phyloP scores from a whole-genome alignment of 2,797 vertebrate genomes.

The Pseudochirops cupreus region DNA sequence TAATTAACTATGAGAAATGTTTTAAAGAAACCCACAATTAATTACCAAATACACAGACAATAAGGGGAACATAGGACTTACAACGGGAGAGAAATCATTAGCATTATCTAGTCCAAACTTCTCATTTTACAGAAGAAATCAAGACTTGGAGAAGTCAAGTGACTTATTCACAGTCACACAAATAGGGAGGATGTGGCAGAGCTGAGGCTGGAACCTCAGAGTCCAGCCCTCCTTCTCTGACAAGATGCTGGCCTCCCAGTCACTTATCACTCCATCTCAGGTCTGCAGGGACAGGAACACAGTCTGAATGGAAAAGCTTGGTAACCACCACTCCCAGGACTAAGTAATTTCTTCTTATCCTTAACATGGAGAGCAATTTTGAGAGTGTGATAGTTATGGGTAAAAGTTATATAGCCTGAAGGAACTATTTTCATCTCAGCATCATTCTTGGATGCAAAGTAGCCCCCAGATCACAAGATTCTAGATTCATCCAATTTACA shows the following conservation, averaged over 20 bases:
- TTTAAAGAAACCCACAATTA: background rate
- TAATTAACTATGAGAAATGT: background rate
- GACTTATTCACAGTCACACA: background rate
- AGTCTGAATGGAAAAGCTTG: background rate
- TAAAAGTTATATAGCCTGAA: background rate
- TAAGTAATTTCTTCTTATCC: background rate
- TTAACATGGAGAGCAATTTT: background rate
- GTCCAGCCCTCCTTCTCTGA: background rate
- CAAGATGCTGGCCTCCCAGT: background rate
- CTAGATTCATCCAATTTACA: background rate
- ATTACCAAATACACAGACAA: background rate
- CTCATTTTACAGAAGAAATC: background rate
- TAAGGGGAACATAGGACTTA: background rate
- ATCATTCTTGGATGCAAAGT: background rate
- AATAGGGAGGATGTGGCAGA: background rate
- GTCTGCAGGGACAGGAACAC: background rate
- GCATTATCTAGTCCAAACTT: too few species aligned
- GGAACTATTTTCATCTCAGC: background rate
- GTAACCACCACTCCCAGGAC: background rate
- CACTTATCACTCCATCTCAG: background rate
- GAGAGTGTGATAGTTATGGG: background rate
- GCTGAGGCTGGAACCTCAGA: background rate
- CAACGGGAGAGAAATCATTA: background rate
- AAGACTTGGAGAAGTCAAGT: background rate
- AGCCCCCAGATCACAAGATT: background rate